Base-by-base conservation (phyloP, 2,888 invertebrate genomes). In the Nomada fabriciana region DNA sequence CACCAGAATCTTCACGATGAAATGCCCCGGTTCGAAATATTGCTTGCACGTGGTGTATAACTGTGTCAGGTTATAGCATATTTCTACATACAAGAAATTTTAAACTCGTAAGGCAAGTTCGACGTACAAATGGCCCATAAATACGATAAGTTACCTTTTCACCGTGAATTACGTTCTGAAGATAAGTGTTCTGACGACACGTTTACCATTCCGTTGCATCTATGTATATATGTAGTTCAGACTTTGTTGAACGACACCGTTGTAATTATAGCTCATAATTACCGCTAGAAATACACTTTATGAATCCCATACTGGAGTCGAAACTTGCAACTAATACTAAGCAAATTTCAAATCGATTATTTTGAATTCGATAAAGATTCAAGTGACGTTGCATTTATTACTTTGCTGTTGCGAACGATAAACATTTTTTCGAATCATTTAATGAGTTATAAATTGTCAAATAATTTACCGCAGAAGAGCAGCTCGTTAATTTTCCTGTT, bases 81-180 rank as follows among this genome's bases (percentile, higher is more conserved):
- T 70, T 50, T 43, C 52, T 29, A 7, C 23, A 10, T 53, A 23
- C 18, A 13, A 53, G 60, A 65, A 60, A 73, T 25, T 52, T 73
- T 25, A 29, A 65, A 64, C 25, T 53, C 20, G 15, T 5, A 7
- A 5, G 42, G n/a, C 43, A 23, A 67, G 10, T 47, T 50, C 13
- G 20, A 57, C 23, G 10, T 29, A 13, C 29, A 20, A 60, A 60
- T 60, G 43, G 65, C 23, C 52, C 73, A 57, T 64, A 77, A 77
- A 65, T 23, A 47, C n/a, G 65, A 74, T 74, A 77, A 71, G 53
- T 13, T 36, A 43, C 55, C 23, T 63, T 65, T 59, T 36, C 23
- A 23, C 11, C 2, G 43, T 71, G 53, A 76, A 70, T 63, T 70
- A 63, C 63, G 61, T 50, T 20, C 11, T 13, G 1, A 7, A 76